phyloP scores from a whole-genome alignment of 2,113 vertebrate species.

The Entelurus aequoreus region DNA sequence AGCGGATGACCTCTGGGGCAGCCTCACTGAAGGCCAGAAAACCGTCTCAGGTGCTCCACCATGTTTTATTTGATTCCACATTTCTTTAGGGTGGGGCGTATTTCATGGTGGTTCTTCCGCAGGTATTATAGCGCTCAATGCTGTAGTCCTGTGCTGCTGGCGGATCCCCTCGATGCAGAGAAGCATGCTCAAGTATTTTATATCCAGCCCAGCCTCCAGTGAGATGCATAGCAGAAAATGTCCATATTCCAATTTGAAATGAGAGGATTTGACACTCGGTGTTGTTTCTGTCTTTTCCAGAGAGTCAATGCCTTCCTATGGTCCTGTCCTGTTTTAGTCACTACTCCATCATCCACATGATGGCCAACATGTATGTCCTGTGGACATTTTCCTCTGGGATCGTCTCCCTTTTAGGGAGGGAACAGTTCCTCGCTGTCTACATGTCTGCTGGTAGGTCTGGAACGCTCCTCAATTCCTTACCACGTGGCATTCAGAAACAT shows the following conservation, averaged over 20 bases:
- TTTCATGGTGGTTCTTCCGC: slow-evolving; percentile 7
- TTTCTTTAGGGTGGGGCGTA: neutral
- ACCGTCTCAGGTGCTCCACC: slow-evolving; percentile 79
- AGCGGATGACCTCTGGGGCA: slow-evolving; percentile 91
- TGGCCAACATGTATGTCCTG: slow-evolving; percentile 93
- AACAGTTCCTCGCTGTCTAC: slow-evolving; percentile 93
- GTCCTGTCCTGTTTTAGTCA: slow-evolving; percentile 91
- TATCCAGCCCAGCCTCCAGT: slow-evolving; percentile 91
- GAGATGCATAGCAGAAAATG: slow-evolving; percentile 50
- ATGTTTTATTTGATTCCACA: neutral
- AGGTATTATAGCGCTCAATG: slow-evolving; percentile 91
- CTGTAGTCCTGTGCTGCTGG: slow-evolving; percentile 89
- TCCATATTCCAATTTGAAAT: neutral
- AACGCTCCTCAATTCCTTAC: neutral
- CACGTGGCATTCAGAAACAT: too few relatives aligned
- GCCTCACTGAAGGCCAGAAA: slow-evolving; percentile 88
- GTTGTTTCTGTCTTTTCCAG: slow-evolving; percentile 52
- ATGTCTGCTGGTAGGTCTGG: slow-evolving; percentile 83
- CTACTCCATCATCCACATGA: slow-evolving; percentile 91
- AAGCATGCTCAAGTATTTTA: slow-evolving; percentile 91
- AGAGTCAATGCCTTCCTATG: slow-evolving; percentile 87
- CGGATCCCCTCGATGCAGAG: slow-evolving; percentile 82
- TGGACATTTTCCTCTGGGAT: slow-evolving; percentile 95
- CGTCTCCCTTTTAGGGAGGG: slow-evolving; percentile 85
- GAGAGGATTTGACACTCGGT: neutral